Evolutionary conservation across 2,888 invertebrate species (phyloP).

Genomic region (Ichneumon xanthorius): DNA sequence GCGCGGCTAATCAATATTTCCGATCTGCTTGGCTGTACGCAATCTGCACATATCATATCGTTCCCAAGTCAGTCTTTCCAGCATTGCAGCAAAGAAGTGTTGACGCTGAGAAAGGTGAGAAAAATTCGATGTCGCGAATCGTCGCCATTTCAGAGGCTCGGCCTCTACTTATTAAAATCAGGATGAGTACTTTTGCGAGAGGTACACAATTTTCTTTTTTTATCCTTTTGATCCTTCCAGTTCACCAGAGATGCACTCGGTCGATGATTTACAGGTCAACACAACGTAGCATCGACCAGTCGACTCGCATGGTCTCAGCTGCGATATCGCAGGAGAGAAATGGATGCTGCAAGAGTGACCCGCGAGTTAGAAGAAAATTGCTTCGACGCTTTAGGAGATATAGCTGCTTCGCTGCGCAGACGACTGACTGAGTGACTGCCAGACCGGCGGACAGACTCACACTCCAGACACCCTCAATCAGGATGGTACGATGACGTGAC

Average conservation of each 20-base stretch:
- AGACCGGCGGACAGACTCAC: slow-evolving; percentile 38
- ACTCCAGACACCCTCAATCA: slow-evolving; percentile 61
- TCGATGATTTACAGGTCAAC: neutral
- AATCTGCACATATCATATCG: neutral
- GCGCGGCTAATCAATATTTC: neutral
- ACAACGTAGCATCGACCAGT: neutral
- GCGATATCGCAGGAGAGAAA: slow-evolving; percentile 15
- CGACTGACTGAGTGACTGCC: slow-evolving; percentile 57
- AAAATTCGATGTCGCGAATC: neutral
- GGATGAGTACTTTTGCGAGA: neutral
- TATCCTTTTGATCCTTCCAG: neutral
- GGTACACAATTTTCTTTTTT: neutral
- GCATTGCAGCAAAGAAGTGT: neutral
- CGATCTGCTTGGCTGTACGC: neutral
- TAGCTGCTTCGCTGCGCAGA: slow-evolving; percentile 44
- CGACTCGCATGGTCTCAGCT: neutral
- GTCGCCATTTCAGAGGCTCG: neutral
- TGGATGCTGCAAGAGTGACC: slow-evolving; percentile 46
- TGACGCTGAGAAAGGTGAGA: neutral
- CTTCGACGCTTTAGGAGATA: slow-evolving; percentile 58
- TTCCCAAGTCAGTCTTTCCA: neutral
- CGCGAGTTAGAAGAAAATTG: slow-evolving; percentile 63
- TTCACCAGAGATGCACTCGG: neutral
- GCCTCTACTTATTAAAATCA: too few species aligned
- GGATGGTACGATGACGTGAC: slow-evolving; percentile 61